A percentile compares a stretch with the other conserved stretches of the same genome.
These are phyloP conservation scores for Beaufortia kweichowensis DNA, from an alignment of 2,113 vertebrate species.

Conservation along the genomic window DNA sequence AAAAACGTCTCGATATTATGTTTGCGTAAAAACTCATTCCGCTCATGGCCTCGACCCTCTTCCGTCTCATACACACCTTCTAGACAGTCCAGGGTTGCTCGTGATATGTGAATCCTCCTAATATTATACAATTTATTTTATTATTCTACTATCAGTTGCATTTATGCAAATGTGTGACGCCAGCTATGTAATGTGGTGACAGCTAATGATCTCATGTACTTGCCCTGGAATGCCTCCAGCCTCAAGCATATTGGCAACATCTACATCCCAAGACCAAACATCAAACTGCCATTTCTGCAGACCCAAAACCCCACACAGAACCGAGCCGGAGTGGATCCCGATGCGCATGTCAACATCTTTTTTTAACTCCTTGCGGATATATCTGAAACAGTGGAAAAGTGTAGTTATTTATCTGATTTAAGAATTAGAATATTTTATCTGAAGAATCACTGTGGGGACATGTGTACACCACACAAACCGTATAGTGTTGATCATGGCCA, in stretches of 20 bases:
- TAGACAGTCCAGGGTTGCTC: slow-evolving; percentile 70
- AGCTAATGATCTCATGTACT: slow-evolving; percentile 26
- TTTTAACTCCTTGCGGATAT: slow-evolving; percentile 53
- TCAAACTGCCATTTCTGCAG: slow-evolving; percentile 80
- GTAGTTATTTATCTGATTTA: too few relatives aligned
- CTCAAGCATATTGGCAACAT: slow-evolving; percentile 75
- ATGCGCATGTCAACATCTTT: slow-evolving; percentile 74
- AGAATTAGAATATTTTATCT: too few relatives aligned
- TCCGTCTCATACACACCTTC: slow-evolving; percentile 70
- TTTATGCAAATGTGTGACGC: background rate
- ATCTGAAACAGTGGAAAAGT: slow-evolving; percentile 17
- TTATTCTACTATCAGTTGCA: background rate
- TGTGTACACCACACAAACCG: too few relatives aligned
- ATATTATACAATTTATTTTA: background rate
- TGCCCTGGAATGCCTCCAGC: slow-evolving; percentile 73
- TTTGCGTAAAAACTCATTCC: slow-evolving; percentile 69
- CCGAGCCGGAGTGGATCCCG: slow-evolving; percentile 77
- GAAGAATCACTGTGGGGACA: too few relatives aligned
- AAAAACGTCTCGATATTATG: slow-evolving; percentile 77
- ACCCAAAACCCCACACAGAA: slow-evolving; percentile 76
- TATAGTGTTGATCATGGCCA: slow-evolving; percentile 92
- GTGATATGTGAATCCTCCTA: slow-evolving; percentile 76
- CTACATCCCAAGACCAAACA: slow-evolving; percentile 77
- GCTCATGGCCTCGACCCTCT: slow-evolving; percentile 67
- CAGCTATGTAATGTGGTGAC: background rate